These are phyloP conservation scores for Thalassophryne amazonica DNA, from an alignment of 2,797 vertebrate genomes.

Conservation along the genomic window DNA sequence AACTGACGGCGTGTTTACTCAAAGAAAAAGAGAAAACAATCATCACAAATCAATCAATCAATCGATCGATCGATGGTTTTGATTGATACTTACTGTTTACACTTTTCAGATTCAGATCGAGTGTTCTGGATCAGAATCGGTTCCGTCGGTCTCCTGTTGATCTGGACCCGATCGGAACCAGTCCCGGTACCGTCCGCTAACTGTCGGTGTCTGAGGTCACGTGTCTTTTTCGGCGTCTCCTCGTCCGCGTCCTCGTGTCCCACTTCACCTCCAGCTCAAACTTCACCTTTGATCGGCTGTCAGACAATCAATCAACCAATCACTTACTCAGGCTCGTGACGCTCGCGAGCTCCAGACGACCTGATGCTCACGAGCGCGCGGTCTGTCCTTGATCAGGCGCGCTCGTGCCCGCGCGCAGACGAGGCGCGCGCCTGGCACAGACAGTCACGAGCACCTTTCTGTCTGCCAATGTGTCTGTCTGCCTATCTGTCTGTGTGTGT, in stretches of 20 bases:
- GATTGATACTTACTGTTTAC: slow-evolving; percentile 2
- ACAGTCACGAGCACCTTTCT: slow-evolving; percentile 3
- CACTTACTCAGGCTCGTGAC: neutral
- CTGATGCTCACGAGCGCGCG: slow-evolving; percentile 51
- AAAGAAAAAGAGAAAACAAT: too few species aligned
- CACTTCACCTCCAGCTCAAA: neutral
- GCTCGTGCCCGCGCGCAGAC: slow-evolving; percentile 25
- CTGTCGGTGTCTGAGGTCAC: neutral
- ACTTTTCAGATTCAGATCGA: neutral
- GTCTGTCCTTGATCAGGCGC: slow-evolving; percentile 57
- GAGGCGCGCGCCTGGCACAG: slow-evolving; percentile 1
- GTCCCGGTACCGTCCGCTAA: neutral
- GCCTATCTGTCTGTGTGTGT: too few species aligned
- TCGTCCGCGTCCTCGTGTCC: slow-evolving; percentile 41
- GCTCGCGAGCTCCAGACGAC: slow-evolving; percentile 47
- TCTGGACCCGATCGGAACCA: neutral
- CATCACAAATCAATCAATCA: too few species aligned
- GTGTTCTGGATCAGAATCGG: neutral
- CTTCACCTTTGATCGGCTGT: too few species aligned
- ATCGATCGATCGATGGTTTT: too few species aligned
- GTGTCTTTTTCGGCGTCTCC: neutral
- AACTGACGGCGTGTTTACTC: too few species aligned
- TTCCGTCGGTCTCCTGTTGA: slow-evolving; percentile 23
- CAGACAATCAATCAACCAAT: too few species aligned
- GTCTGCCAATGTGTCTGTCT: too few species aligned